Evolutionary conservation across 37 sponge, comb jelly and placozoan genomes (phyloP), one percentile per base, ranked within the genome.

Genomic region (Diacarnus erythraeanus): DNA sequence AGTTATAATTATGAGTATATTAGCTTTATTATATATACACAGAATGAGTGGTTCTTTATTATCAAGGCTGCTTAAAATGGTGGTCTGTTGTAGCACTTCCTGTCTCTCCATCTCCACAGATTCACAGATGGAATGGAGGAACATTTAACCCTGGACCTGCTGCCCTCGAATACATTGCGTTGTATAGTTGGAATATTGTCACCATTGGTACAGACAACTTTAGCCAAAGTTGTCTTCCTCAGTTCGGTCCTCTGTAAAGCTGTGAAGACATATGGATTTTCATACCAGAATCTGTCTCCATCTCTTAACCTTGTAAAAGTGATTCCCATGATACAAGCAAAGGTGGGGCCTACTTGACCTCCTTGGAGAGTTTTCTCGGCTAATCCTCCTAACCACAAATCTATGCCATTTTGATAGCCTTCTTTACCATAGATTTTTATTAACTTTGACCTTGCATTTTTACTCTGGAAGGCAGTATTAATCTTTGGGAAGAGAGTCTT

Each of bases 361-460:
- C 89, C 86, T 5, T 38, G 73, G 2, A 90, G 77, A 26, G 68
- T 30, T 31, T 88, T 80, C 67, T 97, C 97, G 37, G 92, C 87
- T 33, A 93, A 61, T 26, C 90, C 97, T 22, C 90, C 97, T 34
- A 91, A 82, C 88, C 89, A 97, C 30, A 93, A 60, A 40, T 97
- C 97, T 25, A 97, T 93, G 8, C 92, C 92, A 33, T 86, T 74
- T 4, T 56, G 76, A 43, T 73, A 87, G 31, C 82, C 86, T 39
- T 91, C 63, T 0, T 72, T 40, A 26, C 88, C 92, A 57, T 88
- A 80, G 23, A 97, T 18, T 0, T 39, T 4, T 18, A 30, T 34
- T 23, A 88, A 34, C 18, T 0, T 67, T 3, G 30, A 37, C 0
- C 1, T 47, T 21, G 84, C 79, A 25, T 2, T 29, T 5, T 41